Base-by-base conservation (phyloP, 2,797 vertebrate genomes). In the Pelochelys cantorii region DNA sequence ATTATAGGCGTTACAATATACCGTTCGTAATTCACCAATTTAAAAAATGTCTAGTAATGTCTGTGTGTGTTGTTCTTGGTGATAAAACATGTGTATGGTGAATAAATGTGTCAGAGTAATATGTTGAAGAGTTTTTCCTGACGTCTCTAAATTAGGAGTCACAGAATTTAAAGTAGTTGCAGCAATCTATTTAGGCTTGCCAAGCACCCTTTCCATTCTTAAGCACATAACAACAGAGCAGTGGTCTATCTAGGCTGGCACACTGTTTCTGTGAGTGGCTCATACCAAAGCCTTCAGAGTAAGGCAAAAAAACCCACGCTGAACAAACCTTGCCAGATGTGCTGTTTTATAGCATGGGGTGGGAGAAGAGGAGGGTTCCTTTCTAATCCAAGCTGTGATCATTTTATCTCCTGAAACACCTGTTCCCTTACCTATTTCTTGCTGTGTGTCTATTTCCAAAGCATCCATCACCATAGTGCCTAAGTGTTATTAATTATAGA, bases 221-320 rank as follows among this genome's bases (percentile, higher is more conserved):
- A 91, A 62, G 56, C 56, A 80, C 88, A 90, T 3, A 1, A 87
- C 74, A 94, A 78, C 34, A 94, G 93, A 94, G 83, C 77, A 92
- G 48, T 94, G 95, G 89, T 95, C 90, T 90, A 93, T 86, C 93
- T 37, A 81, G 81, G 22, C 85, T 96, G 94, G 94, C 94, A 94
- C 55, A 34, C 95, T 95, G 94, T 94, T 94, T 89, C 68, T 42
- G 3, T 27, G 59, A 93, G 25, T 54, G 87, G n/a, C 29, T 7
- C 34, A 31, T 83, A 78, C 94, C 79, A 96, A 95, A 86, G 78
- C 9, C 94, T 96, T 96, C 92, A 95, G 96, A 93, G 85, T 54
- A 31, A 81, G 65, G 11, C 84, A 56, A 86, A 88, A 54, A 95
- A 94, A 92, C 86, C 86, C 83, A 48, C 42, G 94, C 59, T 62